phyloP scores from a whole-genome alignment of 2,888 invertebrate genomes.

The Galeopsomyia nigrocyanea region DNA sequence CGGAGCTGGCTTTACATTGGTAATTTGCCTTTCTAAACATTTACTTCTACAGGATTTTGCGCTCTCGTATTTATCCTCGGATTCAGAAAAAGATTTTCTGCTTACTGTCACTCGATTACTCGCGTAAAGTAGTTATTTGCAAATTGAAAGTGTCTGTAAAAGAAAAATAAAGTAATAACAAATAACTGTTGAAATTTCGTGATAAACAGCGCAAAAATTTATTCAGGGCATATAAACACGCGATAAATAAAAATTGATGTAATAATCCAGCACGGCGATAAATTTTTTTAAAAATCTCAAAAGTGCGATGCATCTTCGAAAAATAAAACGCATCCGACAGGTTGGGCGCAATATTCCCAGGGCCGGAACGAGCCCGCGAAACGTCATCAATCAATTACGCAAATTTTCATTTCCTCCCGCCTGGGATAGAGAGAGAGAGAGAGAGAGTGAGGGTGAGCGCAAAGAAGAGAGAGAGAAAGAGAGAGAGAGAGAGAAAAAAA shows the following conservation, averaged over 20 bases:
- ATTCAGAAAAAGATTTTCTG: background rate
- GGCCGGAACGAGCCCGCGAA: background rate
- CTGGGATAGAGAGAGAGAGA: background rate
- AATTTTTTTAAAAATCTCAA: constrained; percentile 9
- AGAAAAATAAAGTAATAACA: too few species aligned
- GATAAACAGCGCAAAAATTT: background rate
- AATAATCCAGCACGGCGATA: background rate
- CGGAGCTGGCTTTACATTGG: too few species aligned
- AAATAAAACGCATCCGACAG: background rate
- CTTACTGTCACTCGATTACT: background rate
- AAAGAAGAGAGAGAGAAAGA: constrained; percentile 24
- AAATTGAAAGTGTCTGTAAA: background rate
- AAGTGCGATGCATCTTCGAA: constrained; percentile 1
- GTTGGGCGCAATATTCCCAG: background rate
- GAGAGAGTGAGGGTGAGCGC: background rate
- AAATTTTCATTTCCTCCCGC: constrained; percentile 44
- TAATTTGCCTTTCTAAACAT: too few species aligned
- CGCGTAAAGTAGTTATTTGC: too few species aligned
- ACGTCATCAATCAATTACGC: constrained; percentile 47
- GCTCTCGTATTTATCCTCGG: background rate
- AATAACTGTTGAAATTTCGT: background rate
- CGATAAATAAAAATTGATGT: background rate
- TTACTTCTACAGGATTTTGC: too few species aligned
- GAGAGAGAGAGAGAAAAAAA: background rate
- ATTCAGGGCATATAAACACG: constrained; percentile 5